Base-by-base conservation (phyloP, 2,797 vertebrate species). In the Scolopax rusticola region DNA sequence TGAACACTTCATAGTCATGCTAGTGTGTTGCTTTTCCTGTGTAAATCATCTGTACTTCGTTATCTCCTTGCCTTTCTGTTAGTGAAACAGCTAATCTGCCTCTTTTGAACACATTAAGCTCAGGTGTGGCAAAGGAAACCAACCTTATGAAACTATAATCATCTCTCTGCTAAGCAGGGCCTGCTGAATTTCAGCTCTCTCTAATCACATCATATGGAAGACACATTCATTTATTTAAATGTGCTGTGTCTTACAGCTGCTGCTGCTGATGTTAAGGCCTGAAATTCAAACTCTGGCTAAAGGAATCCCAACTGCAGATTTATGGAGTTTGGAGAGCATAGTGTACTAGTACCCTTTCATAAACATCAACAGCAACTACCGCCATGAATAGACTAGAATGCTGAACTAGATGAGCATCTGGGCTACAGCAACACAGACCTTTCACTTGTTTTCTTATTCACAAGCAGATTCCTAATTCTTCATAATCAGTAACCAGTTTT, bases 361-460 rank as follows among this genome's bases (percentile, higher is more conserved):
- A 43, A 74, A 51, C 14, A 12, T 45, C 1, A 3, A 51, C 14
- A 12, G 41, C 1, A 3, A 43, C 25, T 15, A 40, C 23, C 0
- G 0, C 41, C 12, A 28, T 3, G 5, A 70, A 48, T 5, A 65
- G 43, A 33, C 20, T 63, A 63, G 38, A 77, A 81, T 0, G 0
- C 25, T 67, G 56, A 75, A 63, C 23, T 28, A 64, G 36, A 78
- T 19, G 61, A 78, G 7, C 4, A 21, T 13, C 21, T 75, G 24
- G 12, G 51, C 65, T 64, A 87, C 67, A 51, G 53, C 27, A 89
- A 65, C 24, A 79, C 13, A 76, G 43, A 15, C 5, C 23, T 81
- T 80, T 64, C 2, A 0, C 18, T 51, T 67, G 1, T 47, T 64
- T 79, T 51, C 59, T 60, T 50, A 57, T 48, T 83, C 23, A 75